phyloP scores from a whole-genome alignment of 2,113 vertebrate genomes.

The Rana temporaria region DNA sequence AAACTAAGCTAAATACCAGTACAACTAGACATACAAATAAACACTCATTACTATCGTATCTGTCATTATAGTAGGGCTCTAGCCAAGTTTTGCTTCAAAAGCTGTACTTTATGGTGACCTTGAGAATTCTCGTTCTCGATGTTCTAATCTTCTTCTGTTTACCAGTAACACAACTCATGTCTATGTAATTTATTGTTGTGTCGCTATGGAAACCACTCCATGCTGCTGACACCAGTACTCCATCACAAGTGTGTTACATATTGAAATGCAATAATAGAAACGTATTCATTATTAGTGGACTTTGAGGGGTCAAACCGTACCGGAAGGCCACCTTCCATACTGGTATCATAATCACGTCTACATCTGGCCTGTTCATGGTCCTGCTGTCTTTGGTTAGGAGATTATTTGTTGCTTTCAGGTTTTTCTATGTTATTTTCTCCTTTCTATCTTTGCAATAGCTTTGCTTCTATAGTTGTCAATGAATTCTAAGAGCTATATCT shows the following conservation, averaged over 20 bases:
- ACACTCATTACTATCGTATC: no score
- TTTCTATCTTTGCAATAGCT: no score
- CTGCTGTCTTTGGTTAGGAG: no score
- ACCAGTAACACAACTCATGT: constrained; percentile 14
- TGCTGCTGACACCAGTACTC: background rate
- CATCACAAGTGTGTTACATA: background rate
- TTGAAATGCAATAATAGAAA: constrained; percentile 9
- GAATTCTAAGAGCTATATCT: no score
- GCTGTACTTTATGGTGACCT: background rate
- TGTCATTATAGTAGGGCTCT: no score
- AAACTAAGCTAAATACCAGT: no score
- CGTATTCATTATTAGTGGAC: background rate
- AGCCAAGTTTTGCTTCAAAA: no score
- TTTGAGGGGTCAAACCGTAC: background rate
- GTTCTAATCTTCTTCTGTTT: constrained; percentile 15
- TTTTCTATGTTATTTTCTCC: no score
- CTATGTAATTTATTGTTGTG: constrained; percentile 3
- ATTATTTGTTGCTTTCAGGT: no score
- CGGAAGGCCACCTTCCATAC: background rate
- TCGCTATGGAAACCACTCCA: constrained; percentile 18
- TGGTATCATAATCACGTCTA: background rate
- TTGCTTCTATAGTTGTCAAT: no score
- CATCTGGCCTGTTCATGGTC: background rate
- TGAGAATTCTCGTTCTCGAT: background rate
- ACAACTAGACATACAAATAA: no score